Evolutionary conservation across 1,140 invertebrate species (phyloP), one percentile per base, ranked within the genome.

Genomic region (Rhizoglyphus robini): DNA sequence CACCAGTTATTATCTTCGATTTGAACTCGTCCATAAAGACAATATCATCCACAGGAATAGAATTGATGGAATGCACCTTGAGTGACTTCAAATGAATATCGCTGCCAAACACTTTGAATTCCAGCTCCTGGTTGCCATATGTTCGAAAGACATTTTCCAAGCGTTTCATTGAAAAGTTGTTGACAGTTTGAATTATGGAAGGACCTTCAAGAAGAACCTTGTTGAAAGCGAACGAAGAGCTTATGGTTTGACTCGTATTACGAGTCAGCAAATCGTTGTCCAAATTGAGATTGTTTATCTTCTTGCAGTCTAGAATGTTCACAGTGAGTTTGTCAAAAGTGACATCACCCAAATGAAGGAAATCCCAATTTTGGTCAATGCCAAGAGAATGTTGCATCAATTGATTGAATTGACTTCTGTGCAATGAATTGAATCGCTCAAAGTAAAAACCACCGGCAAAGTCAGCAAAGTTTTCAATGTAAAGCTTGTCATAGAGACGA

Each of bases 31-130:
- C 29, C 15, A 29, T 60, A 34, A 60, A 60, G 25, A 60, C 30
- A 32, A 60, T 60, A n/a, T 60, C 58, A 34, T 60, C 58, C 4
- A 46, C 15, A 20, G 58, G 58, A 60, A 60, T 60, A 23, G 15
- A 13, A 27, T 60, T 60, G 30, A 60, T 27, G 29, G 32, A 38
- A 46, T 46, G 13, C 3, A 60, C 27, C 13, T 29, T 30, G 13
- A 60, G 29, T 27, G 58, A 60, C 29, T 60, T 15, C 1, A 60
- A 20, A 34, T 34, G n/a, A 20, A 60, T 27, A 46, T 60, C 58
- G 27, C 30, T 27, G 23, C 13, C 15, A 27, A 60, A 29, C n/a
- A 29, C 25, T 46, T 60, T 60, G 11, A 8, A 27, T 20, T 60
- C 27, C 27, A 60, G 13, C 15, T 29, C 13, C 29, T 60, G 58